Conservation (phyloP, 92 coral and sea anemone species). For the Umimayanthus chanpuru region DNA sequence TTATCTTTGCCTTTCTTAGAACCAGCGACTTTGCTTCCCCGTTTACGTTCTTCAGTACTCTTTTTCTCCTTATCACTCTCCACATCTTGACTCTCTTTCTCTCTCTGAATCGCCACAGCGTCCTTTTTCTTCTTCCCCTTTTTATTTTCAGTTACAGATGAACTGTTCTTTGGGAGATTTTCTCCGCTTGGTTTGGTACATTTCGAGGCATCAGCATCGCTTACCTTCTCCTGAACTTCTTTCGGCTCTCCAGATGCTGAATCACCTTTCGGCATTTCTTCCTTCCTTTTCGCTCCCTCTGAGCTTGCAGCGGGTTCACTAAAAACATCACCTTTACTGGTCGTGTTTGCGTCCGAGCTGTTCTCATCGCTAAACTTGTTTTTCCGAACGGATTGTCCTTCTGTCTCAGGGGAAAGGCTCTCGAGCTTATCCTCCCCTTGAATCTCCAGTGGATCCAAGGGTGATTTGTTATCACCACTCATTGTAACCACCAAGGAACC, state of each 20-base stretch:
- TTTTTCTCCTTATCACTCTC: not conserved
- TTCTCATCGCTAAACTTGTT: not conserved
- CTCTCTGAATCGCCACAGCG: not conserved
- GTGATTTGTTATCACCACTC: not conserved
- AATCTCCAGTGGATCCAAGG: not conserved
- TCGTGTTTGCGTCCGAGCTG: not conserved
- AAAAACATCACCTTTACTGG: not conserved
- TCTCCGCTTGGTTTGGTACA: not conserved
- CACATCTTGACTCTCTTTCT: not conserved
- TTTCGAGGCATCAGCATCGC: not conserved
- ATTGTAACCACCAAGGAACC: not conserved
- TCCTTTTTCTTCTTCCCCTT: not conserved
- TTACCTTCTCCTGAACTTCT: not conserved
- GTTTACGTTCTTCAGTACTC: not conserved
- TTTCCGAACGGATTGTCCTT: not conserved
- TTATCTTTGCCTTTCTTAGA: not conserved
- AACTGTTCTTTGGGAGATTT: not conserved
- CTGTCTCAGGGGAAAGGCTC: not conserved
- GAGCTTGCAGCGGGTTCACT: not conserved
- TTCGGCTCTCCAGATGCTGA: slow-evolving; percentile 3
- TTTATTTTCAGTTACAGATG: too few relatives aligned
- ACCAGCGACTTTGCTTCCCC: not conserved
- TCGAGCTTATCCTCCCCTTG: not conserved
- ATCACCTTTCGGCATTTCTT: not conserved
- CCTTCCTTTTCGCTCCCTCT: not conserved